Evolutionary conservation across 2,888 invertebrate genomes (phyloP), one percentile per base, ranked within the genome.

Genomic region (Tuta absoluta): DNA sequence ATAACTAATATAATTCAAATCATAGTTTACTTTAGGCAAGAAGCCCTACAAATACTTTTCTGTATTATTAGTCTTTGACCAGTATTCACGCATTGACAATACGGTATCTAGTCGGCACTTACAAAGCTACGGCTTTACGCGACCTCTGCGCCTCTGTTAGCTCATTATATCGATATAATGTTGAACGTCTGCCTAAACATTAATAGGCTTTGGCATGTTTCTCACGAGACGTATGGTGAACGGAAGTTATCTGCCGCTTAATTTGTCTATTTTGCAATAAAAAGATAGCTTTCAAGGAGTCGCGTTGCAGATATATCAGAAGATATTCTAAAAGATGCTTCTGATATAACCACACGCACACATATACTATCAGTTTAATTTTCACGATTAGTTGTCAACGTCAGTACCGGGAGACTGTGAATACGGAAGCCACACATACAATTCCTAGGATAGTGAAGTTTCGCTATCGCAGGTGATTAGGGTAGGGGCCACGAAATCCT

Each of bases 101-200:
- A 69, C 68, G 67, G 69, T 24, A 23, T 23, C 21, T 21, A 23
- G 51, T 53, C 67, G 65, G 75, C 51, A 24, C 81, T 80, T 79
- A 78, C 81, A 82, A 82, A 84, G 81, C 72, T 70, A 76, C 81
- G 81, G 76, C 79, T 75, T 70, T 65, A 37, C 68, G 67, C 70
- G 80, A 82, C 82, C 81, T 75, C 73, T 65, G 72, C 33, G 72
- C 72, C 49, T 53, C 70, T 75, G 77, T 79, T 76, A 68, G 66
- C 78, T 80, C 80, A 81, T 82, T 80, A 81, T 71, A 65, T 59
- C 67, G 66, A 68, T 71, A 69, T 71, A 72, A 70, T 28, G 51
- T n/a, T 64, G 17, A 38, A 38, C 24, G 23, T 45, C n/a, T 17
- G 14, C 24, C 17, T 19, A 24, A 56, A 45, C 28, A 24, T 33